These are phyloP conservation scores for Holothuria leucospilota DNA, from an alignment of 53 echinoderm and acorn worm genomes.

Conservation along the genomic window DNA sequence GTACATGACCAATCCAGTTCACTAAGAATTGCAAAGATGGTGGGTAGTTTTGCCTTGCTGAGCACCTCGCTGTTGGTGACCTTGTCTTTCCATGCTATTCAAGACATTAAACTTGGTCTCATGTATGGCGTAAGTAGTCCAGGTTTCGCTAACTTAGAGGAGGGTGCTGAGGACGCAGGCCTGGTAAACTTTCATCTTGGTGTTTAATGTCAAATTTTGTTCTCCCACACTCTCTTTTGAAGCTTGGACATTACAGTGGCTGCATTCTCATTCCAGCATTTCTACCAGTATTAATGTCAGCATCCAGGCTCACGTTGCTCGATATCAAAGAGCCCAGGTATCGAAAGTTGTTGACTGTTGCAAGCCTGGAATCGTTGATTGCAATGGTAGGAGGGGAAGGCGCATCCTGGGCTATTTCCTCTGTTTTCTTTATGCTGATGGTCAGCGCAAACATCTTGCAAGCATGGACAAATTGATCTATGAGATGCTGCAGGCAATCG, in stretches of 20 bases:
- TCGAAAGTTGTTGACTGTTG: conserved; percentile 29
- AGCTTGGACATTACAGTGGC: conserved; percentile 36
- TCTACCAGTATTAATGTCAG: conserved; percentile 26
- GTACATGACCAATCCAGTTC: too few relatives aligned
- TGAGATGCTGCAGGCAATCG: conserved; percentile 53
- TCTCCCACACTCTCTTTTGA: conserved; percentile 28
- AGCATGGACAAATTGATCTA: conserved; percentile 46
- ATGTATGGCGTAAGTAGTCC: background rate
- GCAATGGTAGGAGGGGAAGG: conserved; percentile 33
- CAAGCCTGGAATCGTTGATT: background rate
- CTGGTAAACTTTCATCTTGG: conserved; percentile 43
- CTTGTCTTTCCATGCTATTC: conserved; percentile 57
- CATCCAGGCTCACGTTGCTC: conserved; percentile 42
- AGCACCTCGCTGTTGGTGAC: conserved; percentile 50
- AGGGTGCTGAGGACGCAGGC: conserved; percentile 60
- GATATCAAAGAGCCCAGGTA: conserved; percentile 53
- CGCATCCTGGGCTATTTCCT: conserved; percentile 45
- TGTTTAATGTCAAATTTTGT: conserved; percentile 45
- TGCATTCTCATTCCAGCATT: conserved; percentile 62
- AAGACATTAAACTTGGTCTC: conserved; percentile 11
- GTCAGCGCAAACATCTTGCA: conserved; percentile 72
- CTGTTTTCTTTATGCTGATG: conserved; percentile 78
- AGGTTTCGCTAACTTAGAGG: conserved; percentile 47
- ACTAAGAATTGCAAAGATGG: conserved; percentile 22
- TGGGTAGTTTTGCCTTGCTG: background rate